phyloP scores from a whole-genome alignment of 2,888 invertebrate genomes.

The Dasysyrphus albostriatus region DNA sequence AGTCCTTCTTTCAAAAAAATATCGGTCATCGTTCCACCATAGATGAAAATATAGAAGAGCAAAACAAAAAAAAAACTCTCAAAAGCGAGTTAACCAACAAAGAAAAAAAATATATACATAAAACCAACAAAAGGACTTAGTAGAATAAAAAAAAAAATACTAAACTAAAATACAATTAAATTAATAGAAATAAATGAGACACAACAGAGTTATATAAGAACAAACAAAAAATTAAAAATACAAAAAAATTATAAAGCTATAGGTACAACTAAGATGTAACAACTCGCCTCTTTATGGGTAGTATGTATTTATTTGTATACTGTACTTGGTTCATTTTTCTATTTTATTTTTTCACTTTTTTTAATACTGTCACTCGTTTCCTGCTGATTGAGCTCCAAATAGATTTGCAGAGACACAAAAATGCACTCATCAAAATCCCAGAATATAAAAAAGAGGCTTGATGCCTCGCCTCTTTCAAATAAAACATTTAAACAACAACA shows the following conservation, averaged over 20 bases:
- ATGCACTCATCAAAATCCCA: slow-evolving; percentile 76
- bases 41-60: slow-evolving; percentile 8
- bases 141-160: slow-evolving; percentile 3
- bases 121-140: slow-evolving; percentile 12
- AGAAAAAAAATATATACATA: neutral
- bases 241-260: slow-evolving; percentile 10
- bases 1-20: slow-evolving; percentile 37
- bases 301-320: neutral
- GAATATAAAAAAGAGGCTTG: slow-evolving; percentile 52
- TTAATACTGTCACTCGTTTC: slow-evolving; percentile 44
- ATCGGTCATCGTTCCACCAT: slow-evolving; percentile 49
- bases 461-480: slow-evolving; percentile 50
- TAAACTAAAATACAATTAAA: slow-evolving; percentile 64
- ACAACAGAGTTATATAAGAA: slow-evolving; percentile 41
- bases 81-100: neutral
- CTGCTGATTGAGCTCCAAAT: slow-evolving; percentile 74
- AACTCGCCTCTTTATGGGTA: slow-evolving; percentile 18
- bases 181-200: slow-evolving; percentile 63
- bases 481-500: slow-evolving; percentile 13
- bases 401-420: slow-evolving; percentile 72
- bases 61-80: neutral
- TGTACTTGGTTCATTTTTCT: neutral
- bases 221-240: neutral
- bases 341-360: neutral
- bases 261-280: slow-evolving; percentile 54